A percentile compares a stretch with the other conserved stretches of the same genome.
phyloP scores from a whole-genome alignment of 2,888 invertebrate species.

The Drosophila ustulata region DNA sequence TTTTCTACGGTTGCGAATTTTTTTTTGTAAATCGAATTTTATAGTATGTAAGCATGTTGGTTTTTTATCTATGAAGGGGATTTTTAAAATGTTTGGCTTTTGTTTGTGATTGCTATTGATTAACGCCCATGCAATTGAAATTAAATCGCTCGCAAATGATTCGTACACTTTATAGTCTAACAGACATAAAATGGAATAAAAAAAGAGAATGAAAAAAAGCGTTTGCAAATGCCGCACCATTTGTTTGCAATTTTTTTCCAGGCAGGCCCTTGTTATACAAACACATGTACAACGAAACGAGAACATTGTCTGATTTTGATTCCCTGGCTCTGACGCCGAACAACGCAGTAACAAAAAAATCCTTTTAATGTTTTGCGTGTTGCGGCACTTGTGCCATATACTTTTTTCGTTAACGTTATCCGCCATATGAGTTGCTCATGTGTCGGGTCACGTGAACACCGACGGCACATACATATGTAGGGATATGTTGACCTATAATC shows the following conservation, averaged over 20 bases:
- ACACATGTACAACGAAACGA: slow-evolving; percentile 16
- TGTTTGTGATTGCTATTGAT: slow-evolving; percentile 61
- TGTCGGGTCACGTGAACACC: slow-evolving; percentile 41
- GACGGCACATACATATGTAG: slow-evolving; percentile 3
- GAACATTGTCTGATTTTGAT: slow-evolving; percentile 62
- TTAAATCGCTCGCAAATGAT: slow-evolving; percentile 78
- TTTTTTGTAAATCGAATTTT: slow-evolving; percentile 14
- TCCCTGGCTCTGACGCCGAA: slow-evolving; percentile 39
- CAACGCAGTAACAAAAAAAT: slow-evolving; percentile 24
- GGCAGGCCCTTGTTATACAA: slow-evolving; percentile 18
- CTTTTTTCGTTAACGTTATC: slow-evolving; percentile 20
- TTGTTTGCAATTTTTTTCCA: slow-evolving; percentile 53
- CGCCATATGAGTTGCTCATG: slow-evolving; percentile 48
- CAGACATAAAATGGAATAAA: slow-evolving; percentile 1
- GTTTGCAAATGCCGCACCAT: slow-evolving; percentile 51
- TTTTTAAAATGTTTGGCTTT: slow-evolving; percentile 40
- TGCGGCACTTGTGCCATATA: slow-evolving; percentile 54
- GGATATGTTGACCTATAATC: slow-evolving; percentile 36
- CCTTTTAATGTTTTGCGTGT: slow-evolving; percentile 65
- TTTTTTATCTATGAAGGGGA: slow-evolving; percentile 11
- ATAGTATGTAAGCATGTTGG: background rate
- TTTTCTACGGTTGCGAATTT: background rate
- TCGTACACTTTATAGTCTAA: slow-evolving; percentile 43
- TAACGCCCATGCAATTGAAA: slow-evolving; percentile 78
- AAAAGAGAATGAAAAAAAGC: slow-evolving; percentile 8